Conservation (phyloP, 2,113 vertebrate genomes). For the Haliaeetus leucogaster region DNA sequence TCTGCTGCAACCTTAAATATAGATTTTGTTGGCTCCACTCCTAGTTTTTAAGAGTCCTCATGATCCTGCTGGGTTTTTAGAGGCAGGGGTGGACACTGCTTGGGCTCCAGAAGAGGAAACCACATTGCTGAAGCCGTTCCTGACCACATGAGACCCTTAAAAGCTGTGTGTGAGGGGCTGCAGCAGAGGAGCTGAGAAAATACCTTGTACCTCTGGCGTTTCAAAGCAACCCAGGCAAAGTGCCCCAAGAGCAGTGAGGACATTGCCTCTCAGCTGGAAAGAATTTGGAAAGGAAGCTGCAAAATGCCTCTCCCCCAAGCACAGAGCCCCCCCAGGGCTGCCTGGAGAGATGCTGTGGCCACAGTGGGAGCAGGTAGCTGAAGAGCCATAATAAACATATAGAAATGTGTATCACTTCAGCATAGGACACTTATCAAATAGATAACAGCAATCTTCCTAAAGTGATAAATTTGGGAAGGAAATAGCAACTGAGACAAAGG, state of each 20-base stretch:
- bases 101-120: neutral
- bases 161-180: neutral
- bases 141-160: neutral
- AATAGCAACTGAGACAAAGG: neutral
- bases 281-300: neutral
- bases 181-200: neutral
- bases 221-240: neutral
- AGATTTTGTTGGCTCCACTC: neutral
- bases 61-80: neutral
- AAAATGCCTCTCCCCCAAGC: neutral
- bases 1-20: neutral
- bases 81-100: neutral
- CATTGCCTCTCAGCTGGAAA: neutral
- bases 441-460: neutral
- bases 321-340: fast-evolving
- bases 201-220: neutral
- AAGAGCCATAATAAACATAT: neutral
- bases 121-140: neutral
- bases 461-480: neutral
- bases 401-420: neutral
- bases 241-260: neutral
- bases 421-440: neutral
- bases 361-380: neutral
- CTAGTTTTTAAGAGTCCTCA: neutral
- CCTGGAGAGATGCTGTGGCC: neutral